These are phyloP conservation scores for Myotis yumanensis DNA, from an alignment of 2,113 vertebrate genomes.

Conservation along the genomic window DNA sequence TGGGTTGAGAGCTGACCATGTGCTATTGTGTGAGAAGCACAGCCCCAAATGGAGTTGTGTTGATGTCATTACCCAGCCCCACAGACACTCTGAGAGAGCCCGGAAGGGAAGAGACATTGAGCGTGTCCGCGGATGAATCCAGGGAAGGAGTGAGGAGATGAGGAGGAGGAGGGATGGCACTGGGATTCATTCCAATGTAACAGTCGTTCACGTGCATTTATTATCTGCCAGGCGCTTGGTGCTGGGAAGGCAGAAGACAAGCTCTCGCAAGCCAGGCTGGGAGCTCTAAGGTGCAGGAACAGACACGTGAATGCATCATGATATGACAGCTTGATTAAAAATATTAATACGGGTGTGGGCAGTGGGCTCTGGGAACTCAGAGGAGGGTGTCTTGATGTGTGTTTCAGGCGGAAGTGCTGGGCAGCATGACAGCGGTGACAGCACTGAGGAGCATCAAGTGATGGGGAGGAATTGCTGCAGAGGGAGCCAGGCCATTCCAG, in stretches of 20 bases:
- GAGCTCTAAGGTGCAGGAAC: background rate
- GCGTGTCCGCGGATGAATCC: background rate
- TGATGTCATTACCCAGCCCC: no score
- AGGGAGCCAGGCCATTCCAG: background rate
- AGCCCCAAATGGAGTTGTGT: background rate
- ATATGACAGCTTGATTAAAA: background rate
- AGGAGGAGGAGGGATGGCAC: background rate
- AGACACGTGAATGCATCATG: rapidly evolving
- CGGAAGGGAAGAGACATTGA: background rate
- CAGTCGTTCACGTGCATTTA: background rate
- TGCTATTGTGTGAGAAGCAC: background rate
- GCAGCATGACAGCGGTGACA: background rate
- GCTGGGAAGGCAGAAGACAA: background rate
- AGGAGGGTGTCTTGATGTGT: background rate
- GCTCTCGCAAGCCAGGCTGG: background rate
- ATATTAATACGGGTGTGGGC: background rate
- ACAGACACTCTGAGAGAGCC: background rate
- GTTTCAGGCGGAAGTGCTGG: background rate
- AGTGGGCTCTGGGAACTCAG: background rate
- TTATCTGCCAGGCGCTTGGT: background rate
- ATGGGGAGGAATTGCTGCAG: background rate
- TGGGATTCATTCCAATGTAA: background rate
- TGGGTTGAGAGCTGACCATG: background rate
- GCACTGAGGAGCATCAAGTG: background rate
- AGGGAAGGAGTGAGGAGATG: no score